Base-by-base conservation (phyloP, 1,140 invertebrate species). In the Trigoniulus corallinus region DNA sequence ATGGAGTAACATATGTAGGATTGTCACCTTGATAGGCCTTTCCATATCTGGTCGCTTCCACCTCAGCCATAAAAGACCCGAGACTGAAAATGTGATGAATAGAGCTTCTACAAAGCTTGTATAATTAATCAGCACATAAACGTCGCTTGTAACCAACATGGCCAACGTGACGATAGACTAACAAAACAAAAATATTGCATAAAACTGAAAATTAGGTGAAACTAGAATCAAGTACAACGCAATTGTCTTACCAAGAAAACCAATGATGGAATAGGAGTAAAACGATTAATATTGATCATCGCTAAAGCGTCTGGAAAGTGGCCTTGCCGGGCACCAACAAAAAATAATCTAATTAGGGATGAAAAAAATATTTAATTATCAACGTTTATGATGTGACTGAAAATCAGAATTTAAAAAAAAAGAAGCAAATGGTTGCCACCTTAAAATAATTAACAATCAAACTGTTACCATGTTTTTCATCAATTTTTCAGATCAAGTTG, bases 91-190 rank as follows among this genome's bases (percentile, higher is more conserved):
- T 56, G 81, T 83, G 37, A 89, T 88, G 66, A 95, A 94, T 55
- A 88, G 78, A 22, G 87, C 65, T 69, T 96, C 92, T 27, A 93
- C 86, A 60, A 96, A 91, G 51, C 84, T 87, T 59, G 85, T 82
- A 64, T 96, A 97, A 52, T 91, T 95, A 59, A 97, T 96, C 13
- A 97, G 71, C 13, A 80, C 74, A 60, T 84, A 84, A 43, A 97
- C 76, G 70, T 96, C 82, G 34, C 67, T 67, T 3, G 71, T 67
- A 18, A 67, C 64, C 41, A 79, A 58, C 67, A 76, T 76, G 13
- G 67, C 57, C 47, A 77, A 58, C 1, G 75, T 74, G 43, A 75
- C 59, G 2, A 71, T 24, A 39, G 74, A 70, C 69, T 76, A 61
- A 22, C 62, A 61, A 46, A 50, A 47, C 20, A 40, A 20, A 50